Conservation (phyloP, 2,888 invertebrate genomes). For the Deilephila elpenor region DNA sequence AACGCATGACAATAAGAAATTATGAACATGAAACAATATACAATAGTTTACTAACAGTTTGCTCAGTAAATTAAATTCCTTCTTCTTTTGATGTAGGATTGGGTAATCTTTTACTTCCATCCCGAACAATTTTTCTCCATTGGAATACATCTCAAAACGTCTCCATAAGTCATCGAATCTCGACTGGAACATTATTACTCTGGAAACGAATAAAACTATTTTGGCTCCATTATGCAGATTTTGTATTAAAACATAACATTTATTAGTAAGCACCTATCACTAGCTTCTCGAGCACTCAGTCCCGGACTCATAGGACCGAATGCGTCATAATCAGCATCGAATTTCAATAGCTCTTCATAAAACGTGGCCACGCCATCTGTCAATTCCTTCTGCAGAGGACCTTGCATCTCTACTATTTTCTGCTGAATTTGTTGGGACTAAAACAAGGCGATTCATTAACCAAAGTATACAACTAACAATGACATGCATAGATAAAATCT, state of each 20-base stretch:
- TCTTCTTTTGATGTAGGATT: conserved; percentile 90
- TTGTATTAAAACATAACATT: conserved; percentile 30
- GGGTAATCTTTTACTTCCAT: conserved; percentile 94
- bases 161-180: conserved; percentile 93
- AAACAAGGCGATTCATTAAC: conserved; percentile 16
- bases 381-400: conserved; percentile 89
- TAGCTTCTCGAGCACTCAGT: conserved; percentile 93
- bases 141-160: conserved; percentile 92
- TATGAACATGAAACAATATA: conserved; percentile 9
- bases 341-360: conserved; percentile 86
- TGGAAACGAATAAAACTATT: conserved; percentile 46
- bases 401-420: conserved; percentile 89
- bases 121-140: conserved; percentile 93
- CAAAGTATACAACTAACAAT: background rate
- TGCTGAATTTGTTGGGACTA: conserved; percentile 88
- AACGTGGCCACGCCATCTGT: conserved; percentile 88
- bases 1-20: too few relatives aligned
- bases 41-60: conserved; percentile 86
- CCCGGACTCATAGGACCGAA: conserved; percentile 94
- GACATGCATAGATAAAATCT: background rate
- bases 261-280: conserved; percentile 85
- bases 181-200: conserved; percentile 90
- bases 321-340: conserved; percentile 89
- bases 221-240: background rate
- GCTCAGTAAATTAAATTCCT: conserved; percentile 92